Conservation (phyloP, 2,888 invertebrate species). For the Tetragonisca angustula region DNA sequence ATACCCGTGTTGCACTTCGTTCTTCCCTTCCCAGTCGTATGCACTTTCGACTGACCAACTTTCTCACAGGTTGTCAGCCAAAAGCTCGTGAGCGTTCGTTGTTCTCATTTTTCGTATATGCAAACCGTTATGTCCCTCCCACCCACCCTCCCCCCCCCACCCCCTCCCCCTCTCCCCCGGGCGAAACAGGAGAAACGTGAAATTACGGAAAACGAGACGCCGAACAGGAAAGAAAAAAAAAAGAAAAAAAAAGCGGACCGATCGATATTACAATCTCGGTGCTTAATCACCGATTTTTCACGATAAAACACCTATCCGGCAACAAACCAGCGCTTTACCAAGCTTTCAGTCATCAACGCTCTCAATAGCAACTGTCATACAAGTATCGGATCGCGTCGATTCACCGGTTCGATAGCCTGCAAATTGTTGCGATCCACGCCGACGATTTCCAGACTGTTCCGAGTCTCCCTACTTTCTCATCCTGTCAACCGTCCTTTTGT, state of each 20-base stretch:
- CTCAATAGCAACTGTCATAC: not conserved
- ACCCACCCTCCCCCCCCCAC: too few relatives aligned
- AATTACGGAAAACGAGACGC: not conserved
- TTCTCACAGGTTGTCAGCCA: not conserved
- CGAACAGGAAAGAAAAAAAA: too few relatives aligned
- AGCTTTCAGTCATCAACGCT: constrained; percentile 11
- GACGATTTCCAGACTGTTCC: not conserved
- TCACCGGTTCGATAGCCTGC: constrained; percentile 8
- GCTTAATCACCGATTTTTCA: constrained; percentile 3
- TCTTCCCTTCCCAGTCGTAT: constrained; percentile 1
- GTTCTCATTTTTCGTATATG: not conserved
- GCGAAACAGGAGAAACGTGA: not conserved
- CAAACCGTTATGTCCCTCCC: not conserved
- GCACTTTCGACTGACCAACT: not conserved
- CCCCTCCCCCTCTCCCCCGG: too few relatives aligned
- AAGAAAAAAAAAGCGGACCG: not conserved
- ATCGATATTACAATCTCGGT: not conserved
- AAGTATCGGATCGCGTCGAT: constrained; percentile 12
- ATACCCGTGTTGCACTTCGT: constrained; percentile 23
- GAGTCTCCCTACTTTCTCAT: not conserved
- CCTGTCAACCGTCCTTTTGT: not conserved
- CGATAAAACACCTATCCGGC: not conserved
- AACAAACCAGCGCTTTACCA: not conserved
- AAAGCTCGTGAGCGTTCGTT: not conserved
- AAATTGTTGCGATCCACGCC: constrained; percentile 12